Base-by-base conservation (phyloP, 2,797 vertebrate genomes). In the Crocodylus rhombifer region DNA sequence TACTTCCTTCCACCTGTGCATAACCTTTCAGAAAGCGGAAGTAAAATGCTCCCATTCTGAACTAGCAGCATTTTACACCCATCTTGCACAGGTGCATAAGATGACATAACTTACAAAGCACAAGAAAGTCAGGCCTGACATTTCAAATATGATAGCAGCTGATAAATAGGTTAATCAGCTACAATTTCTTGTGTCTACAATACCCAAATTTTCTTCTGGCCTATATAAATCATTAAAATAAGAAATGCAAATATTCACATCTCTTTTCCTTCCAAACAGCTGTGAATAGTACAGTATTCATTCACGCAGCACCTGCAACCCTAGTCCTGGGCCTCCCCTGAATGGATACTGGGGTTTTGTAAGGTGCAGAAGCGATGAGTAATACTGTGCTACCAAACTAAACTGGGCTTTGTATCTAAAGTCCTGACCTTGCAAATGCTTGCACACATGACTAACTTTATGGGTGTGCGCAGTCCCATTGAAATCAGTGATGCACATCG, bases 201-300 rank as follows among this genome's bases (percentile, higher is more conserved):
- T 89, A 90, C 42, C 56, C 5, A 14, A 69, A 51, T 20, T 64
- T 86, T 5, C 73, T n/a, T 86, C 79, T 77, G 62, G 17, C 16
- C 62, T 25, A 62, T 26, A 85, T 26, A 90, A 87, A 79, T 64
- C 87, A 36, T 91, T 82, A 55, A 89, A 82, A 82, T 69, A 77
- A 89, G 25, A 69, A 82, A 77, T 42, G 42, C 61, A 51, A 57
- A 4, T 36, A 55, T 62, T 56, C 7, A 28, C 87, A 33, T 67
- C 51, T 73, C 28, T 20, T 55, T 80, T 15, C 63, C 76, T 42
- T n/a, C n/a, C 21, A 67, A 55, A 88, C 63, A 55, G 58, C 5
- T 12, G 76, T 56, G 58, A 60, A 21, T 65, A 51, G 42, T 51
- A 51, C 42, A 51, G 42, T 51, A 51, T 51, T 51, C 42, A 51